phyloP scores from a whole-genome alignment of 2,113 vertebrate genomes.

The Alligator sinensis region DNA sequence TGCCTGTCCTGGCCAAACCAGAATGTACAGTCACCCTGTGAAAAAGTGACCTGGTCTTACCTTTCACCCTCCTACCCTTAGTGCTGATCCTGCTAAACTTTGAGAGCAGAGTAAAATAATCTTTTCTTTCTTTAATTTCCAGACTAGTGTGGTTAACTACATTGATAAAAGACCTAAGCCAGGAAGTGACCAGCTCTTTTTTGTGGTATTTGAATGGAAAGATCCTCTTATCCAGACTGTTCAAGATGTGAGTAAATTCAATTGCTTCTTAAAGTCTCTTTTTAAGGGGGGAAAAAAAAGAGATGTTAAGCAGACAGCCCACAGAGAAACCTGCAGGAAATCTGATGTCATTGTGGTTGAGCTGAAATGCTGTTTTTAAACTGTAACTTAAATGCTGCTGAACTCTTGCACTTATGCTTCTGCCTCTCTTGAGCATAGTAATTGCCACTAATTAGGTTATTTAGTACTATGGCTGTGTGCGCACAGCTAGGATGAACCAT shows the following conservation, averaged over 20 bases:
- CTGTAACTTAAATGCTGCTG: background rate
- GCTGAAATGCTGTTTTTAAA: background rate
- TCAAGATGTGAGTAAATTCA: constrained; percentile 84
- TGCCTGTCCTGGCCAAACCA: no score
- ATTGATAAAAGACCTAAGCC: constrained; percentile 85
- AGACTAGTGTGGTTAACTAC: constrained; percentile 96
- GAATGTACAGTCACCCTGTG: background rate
- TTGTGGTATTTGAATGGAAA: constrained; percentile 96
- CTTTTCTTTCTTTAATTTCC: background rate
- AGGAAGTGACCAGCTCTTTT: constrained; percentile 88
- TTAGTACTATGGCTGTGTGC: background rate
- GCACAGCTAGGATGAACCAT: rapidly evolving
- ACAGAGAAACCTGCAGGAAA: background rate
- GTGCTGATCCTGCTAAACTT: background rate
- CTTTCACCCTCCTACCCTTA: background rate
- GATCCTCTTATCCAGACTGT: constrained; percentile 96
- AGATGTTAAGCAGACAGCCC: background rate
- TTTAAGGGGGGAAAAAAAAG: no score
- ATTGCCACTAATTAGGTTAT: background rate
- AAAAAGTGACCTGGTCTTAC: background rate
- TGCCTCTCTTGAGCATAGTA: background rate
- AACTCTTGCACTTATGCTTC: no score
- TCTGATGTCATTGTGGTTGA: background rate
- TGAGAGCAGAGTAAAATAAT: background rate
- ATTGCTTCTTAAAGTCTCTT: background rate